Percentiles rank a stretch among this genome's conserved stretches.
Conservation (phyloP, 2,113 vertebrate genomes). For the Trochalopteron elliotii region DNA sequence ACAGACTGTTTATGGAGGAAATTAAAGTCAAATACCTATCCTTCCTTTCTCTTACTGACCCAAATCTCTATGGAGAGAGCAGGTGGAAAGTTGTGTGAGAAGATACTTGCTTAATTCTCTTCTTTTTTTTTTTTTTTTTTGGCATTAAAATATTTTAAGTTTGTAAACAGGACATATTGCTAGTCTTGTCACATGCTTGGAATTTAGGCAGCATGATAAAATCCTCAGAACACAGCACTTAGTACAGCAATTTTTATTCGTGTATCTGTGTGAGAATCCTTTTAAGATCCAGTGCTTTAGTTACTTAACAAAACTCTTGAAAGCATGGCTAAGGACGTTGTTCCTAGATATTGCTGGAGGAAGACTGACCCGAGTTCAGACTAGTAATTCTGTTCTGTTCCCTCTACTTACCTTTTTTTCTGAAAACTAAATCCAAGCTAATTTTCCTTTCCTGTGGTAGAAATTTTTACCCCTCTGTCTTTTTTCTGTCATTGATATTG, state of each 20-base stretch:
- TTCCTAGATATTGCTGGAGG: not conserved
- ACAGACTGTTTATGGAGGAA: not conserved
- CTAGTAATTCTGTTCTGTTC: not conserved
- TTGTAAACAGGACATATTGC: not conserved
- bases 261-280: not conserved
- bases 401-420: not conserved
- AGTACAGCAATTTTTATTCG: not conserved
- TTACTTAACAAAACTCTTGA: not conserved
- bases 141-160: not conserved
- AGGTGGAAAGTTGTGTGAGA: not conserved
- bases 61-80: not conserved
- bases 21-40: not conserved
- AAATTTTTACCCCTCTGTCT: not conserved
- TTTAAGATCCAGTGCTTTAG: not conserved
- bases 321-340: rapidly evolving
- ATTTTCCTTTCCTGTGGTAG: not conserved
- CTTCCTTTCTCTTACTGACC: not conserved
- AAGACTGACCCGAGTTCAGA: not conserved
- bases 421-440: not conserved
- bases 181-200: not conserved
- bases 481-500: conserved; percentile 21
- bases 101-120: not conserved
- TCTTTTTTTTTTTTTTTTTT: not conserved
- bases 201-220: not conserved
- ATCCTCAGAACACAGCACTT: not conserved